Evolutionary conservation across 2,797 vertebrate genomes (phyloP), one percentile per base, ranked within the genome.

Genomic region (Valencia hispanica): DNA sequence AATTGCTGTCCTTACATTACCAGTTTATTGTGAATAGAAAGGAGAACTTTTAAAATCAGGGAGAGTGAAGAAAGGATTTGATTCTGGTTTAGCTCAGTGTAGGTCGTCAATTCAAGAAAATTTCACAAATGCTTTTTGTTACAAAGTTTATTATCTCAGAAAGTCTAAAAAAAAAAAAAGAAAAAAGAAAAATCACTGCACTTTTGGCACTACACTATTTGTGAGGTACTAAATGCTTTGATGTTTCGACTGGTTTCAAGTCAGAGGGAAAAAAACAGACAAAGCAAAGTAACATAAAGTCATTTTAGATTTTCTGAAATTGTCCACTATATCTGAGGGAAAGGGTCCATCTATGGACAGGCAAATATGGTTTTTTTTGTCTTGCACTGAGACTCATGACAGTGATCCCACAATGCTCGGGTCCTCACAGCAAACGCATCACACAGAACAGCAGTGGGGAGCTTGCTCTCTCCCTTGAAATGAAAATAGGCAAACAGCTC

Each of bases 201-300:
- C 90, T 92, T 97, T 97, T 97, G 97, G 96, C 97, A 98, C 96
- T 97, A 97, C 82, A 79, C 96, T 97, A 96, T 93, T 95, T 92
- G 95, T 94, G 93, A 93, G 91, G 91, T 94, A 92, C 93, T 95
- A 94, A 92, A 93, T 88, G 89, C 79, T 89, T 92, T 74, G 75
- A 89, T 89, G 78, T 59, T 87, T 76, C 53, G 73, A 91, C 84
- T 84, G 77, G 78, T 88, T 92, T 92, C 87, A 93, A 92, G 87
- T 93, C 83, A 89, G 85, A 86, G 86, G 77, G 59, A 83, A 68
- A 43, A 84, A 83, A 89, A 80, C 76, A 63, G 68, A 78, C 71
- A 78, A 87, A 88, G 66, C 70, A 90, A 79, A 87, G 72, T 47
- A 18, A 68, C 76, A 76, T 65, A 2, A n/a, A n/a, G 34, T 80